phyloP scores from a whole-genome alignment of 2,888 invertebrate genomes.

The Agrilus mali region DNA sequence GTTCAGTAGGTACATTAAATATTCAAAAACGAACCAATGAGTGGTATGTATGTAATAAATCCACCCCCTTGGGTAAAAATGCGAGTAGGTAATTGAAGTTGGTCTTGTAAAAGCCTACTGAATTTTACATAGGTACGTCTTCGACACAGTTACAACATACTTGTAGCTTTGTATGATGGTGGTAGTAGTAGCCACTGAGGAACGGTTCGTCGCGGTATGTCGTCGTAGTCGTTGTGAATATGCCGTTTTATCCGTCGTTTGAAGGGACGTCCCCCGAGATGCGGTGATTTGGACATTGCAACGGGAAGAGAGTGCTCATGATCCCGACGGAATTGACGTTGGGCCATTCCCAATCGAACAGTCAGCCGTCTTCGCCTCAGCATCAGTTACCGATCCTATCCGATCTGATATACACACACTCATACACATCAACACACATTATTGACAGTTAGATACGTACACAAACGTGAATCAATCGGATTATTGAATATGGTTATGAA shows the following conservation, averaged over 20 bases:
- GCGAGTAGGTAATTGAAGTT: background rate
- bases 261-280: conserved; percentile 25
- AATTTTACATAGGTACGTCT: background rate
- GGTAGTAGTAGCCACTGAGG: background rate
- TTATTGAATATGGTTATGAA: no score
- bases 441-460: no score
- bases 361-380: no score
- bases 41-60: no score
- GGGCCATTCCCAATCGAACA: conserved; percentile 2
- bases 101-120: background rate
- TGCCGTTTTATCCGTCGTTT: conserved; percentile 27
- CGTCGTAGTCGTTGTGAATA: conserved; percentile 24
- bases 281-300: conserved; percentile 32
- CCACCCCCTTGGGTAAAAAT: background rate
- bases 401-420: no score
- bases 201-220: no score
- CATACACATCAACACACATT: no score
- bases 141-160: background rate
- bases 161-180: no score
- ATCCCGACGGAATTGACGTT: conserved; percentile 18
- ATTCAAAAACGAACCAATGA: no score
- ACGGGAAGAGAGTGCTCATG: conserved; percentile 25
- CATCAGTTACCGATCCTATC: no score
- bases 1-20: background rate
- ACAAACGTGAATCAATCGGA: no score